Percentiles rank a stretch among this genome's conserved stretches.
phyloP scores from a whole-genome alignment of 2,888 invertebrate genomes.

The Microplitis manilae region DNA sequence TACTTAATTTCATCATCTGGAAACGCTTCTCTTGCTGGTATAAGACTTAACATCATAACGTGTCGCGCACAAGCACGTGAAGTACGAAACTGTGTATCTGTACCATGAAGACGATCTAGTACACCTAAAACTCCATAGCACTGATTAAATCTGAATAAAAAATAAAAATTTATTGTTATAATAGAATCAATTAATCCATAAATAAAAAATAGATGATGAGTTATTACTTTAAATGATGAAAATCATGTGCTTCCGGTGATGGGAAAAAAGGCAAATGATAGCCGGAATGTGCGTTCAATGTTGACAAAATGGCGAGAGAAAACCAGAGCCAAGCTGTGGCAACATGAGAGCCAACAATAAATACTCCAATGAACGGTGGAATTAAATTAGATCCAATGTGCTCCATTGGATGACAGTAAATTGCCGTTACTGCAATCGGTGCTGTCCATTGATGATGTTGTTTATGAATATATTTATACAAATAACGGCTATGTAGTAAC shows the following conservation, averaged over 20 bases:
- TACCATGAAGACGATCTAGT: slow-evolving; percentile 87
- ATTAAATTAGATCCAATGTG: slow-evolving; percentile 85
- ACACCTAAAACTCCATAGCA: slow-evolving; percentile 88
- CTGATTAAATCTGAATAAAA: slow-evolving; percentile 80
- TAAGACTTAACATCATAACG: slow-evolving; percentile 80
- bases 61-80: slow-evolving; percentile 82
- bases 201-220: slow-evolving; percentile 21
- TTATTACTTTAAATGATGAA: slow-evolving; percentile 86
- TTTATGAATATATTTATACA: slow-evolving; percentile 89
- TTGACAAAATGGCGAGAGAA: slow-evolving; percentile 82
- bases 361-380: slow-evolving; percentile 83
- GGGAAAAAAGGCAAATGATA: slow-evolving; percentile 90
- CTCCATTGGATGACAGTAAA: slow-evolving; percentile 85
- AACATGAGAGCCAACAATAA: slow-evolving; percentile 83
- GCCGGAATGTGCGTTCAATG: slow-evolving; percentile 87
- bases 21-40: slow-evolving; percentile 79
- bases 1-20: slow-evolving; percentile 75
- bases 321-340: slow-evolving; percentile 87
- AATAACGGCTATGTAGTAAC: slow-evolving; percentile 80
- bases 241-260: slow-evolving; percentile 90
- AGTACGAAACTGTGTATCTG: slow-evolving; percentile 83
- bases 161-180: background rate
- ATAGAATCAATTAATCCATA: background rate
- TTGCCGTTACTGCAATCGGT: slow-evolving; percentile 85
- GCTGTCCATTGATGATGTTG: slow-evolving; percentile 92